phyloP scores from a whole-genome alignment of 1,140 invertebrate genomes.

The Amyelois transitella region DNA sequence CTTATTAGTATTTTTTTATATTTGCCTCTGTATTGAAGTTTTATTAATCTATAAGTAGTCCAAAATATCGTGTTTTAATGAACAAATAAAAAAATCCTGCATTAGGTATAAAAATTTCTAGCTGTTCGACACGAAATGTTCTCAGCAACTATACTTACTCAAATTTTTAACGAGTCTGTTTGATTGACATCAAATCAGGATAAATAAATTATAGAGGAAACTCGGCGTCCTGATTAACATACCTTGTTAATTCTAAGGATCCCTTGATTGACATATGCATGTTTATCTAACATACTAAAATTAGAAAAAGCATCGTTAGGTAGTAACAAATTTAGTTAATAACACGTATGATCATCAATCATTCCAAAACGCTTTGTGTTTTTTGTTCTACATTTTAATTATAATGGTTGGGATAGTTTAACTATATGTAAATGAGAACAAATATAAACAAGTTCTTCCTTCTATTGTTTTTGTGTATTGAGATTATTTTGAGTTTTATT shows the following conservation, averaged over 20 bases:
- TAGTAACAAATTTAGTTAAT: conserved; percentile 11
- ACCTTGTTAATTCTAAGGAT: neutral
- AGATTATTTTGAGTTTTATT: neutral
- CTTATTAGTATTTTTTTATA: too few species aligned
- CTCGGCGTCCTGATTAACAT: neutral
- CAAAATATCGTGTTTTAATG: too few species aligned
- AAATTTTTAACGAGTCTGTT: neutral
- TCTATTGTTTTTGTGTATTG: too few species aligned
- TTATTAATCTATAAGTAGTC: too few species aligned
- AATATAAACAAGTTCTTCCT: neutral
- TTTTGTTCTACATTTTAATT: conserved; percentile 1
- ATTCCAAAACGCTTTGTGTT: neutral
- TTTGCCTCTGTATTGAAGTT: too few species aligned
- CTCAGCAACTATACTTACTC: neutral
- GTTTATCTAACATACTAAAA: conserved; percentile 14
- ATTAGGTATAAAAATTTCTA: too few species aligned
- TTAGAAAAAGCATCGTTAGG: conserved; percentile 12
- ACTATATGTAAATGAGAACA: neutral
- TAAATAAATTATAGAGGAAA: neutral
- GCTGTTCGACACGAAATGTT: too few species aligned
- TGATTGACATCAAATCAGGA: neutral
- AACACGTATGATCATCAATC: conserved; percentile 15
- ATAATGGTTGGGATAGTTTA: neutral
- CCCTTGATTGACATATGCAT: conserved; percentile 14
- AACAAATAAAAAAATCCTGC: neutral